Evolutionary conservation across 2,888 invertebrate species (phyloP), one percentile per base, ranked within the genome.

Genomic region (Barypeithes pellucidus): DNA sequence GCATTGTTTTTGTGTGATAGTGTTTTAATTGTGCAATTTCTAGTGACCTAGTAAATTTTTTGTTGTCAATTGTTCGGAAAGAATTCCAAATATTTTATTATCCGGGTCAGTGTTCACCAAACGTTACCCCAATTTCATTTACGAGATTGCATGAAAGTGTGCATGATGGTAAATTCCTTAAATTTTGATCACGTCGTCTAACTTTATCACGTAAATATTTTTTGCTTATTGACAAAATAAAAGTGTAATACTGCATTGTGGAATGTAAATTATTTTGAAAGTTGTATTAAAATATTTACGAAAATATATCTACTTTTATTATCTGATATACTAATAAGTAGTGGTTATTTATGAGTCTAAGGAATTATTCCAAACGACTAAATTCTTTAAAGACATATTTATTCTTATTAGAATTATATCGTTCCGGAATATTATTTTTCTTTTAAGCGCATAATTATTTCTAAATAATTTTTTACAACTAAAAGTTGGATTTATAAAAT

Each of bases 61-160:
- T 79, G 77, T 79, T 78, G 80, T 80, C 80, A 81, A 82, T 82
- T 81, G 82, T 80, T 80, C 29, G 73, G 76, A 80, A 79, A 82
- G 84, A 84, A 85, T 85, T 85, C 77, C 72, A 84, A 84, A 82
- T 82, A 85, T 85, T 83, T 80, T 79, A 79, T 81, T 72, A 75
- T 69, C 60, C 69, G 63, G 75, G 75, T 75, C 75, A 75, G 41
- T 65, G 63, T 52, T 67, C 59, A 67, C 41, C 63, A 36, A 60
- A 52, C 70, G 22, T 71, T 74, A 74, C 81, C 68, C 82, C 79
- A 81, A 81, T 82, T 83, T 83, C 80, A 20, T 71, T 65, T 71
- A 20, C 72, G 50, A 43, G 60, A 72, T 67, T 72, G 43, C 45
- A 72, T 61, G 67, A 72, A 71, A 71, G 65, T 66, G 39, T 43